Base-by-base conservation (phyloP, 2,888 invertebrate genomes). In the Lottia scabra region DNA sequence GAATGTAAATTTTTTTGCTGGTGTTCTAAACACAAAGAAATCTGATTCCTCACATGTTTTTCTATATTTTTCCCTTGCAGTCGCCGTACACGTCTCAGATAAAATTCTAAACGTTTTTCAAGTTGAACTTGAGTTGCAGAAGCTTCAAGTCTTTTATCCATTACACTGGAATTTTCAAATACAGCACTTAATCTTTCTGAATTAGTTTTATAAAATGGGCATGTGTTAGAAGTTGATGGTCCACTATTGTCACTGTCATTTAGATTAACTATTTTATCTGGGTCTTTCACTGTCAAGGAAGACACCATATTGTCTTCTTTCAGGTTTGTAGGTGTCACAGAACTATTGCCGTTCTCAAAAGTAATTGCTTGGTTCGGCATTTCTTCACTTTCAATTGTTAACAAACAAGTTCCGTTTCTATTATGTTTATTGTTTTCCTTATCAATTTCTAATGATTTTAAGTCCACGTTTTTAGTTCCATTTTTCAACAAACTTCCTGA, bases 21-120 rank as follows among this genome's bases (percentile, higher is more conserved):
- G 84, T 93, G 92, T 77, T 94, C 94, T 79, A 95, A 93, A 70
- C 95, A 93, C 6, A 94, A 94, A 27, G 93, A 92, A 15, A 94
- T 92, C 89, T 97, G 96, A 80, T 94, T 94, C 68, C 94, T 93
- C 38, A 93, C 91, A 88, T 96, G 95, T 76, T 93, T 93, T 6
- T 95, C 95, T 87, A 95, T 92, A 46, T 93, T 91, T 69, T 93
- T 92, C 0, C 93, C 92, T 87, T 96, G 95, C 30, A 95, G 89
- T 86, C 95, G 95, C 16, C 94, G 91, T 74, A 95, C 90, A 77
- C 96, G 92, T 79, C 95, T 91, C 81, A 93, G 87, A 69, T 96
- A 89, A 86, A 94, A 93, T 67, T 94, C 94, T 81, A 94, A 92
- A 78, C 94, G 92, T 56, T 94, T 91, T 84, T 94, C 93, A 70